Evolutionary conservation across 2,113 vertebrate species (phyloP), one percentile per base, ranked within the genome.

Genomic region (Leptobrachium ailaonicum): DNA sequence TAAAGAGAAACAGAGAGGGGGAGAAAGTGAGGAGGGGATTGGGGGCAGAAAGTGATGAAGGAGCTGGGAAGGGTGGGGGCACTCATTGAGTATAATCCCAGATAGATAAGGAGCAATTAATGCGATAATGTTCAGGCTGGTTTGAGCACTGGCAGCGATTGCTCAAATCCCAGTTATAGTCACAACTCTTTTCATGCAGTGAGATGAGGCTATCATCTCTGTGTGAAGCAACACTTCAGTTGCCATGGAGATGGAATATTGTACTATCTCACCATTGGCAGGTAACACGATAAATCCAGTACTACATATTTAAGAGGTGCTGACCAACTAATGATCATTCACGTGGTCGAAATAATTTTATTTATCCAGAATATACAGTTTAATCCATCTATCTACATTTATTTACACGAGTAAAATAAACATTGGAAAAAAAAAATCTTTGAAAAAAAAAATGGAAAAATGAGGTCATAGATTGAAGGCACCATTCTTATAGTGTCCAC

Each of bases 341-440:
- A 91, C 85, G 74, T 90, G 91, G 87, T 91, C 85, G 91, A 94
- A 94, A 94, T 94, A 94, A 93, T 92, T 95, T 95, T 94, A 95
- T 95, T 95, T 93, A 93, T 93, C 92, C 93, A 93, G 92, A 94
- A 95, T 95, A 94, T 94, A 94, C 93, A 95, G 91, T 93, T 94
- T 91, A 93, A 91, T 92, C 91, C 91, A 87, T 91, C 93, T 94
- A 94, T 95, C 93, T 94, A 95, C 94, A 95, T 87, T 87, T 95
- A 95, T 95, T 90, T 95, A 94, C 93, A 94, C 74, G 88, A 85
- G 88, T 90, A 92, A 94, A 91, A 93, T 91, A 92, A 74, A 91
- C 88, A 90, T 88, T 89, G 91, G 80, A 84, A 87, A 93, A 32
- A 32, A 89, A 93, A 92, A 89, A 89, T 95, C 91, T 93, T 91